phyloP scores from a whole-genome alignment of 2,888 invertebrate genomes.

The Drosophila stalkeri region DNA sequence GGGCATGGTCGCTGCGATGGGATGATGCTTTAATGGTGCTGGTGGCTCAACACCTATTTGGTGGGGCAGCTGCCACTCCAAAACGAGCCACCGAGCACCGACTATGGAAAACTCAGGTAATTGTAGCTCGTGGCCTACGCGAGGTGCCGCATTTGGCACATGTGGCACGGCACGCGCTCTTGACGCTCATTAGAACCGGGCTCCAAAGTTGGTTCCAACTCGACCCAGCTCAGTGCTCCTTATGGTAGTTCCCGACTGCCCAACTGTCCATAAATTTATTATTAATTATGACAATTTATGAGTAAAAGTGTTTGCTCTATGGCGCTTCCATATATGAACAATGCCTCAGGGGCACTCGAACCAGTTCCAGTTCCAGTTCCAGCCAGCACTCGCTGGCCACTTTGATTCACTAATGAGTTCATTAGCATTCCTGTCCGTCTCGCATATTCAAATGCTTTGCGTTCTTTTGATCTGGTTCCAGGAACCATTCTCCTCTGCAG shows the following conservation, averaged over 20 bases:
- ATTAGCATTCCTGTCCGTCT: conserved; percentile 47
- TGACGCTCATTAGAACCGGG: conserved; percentile 69
- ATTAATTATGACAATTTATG: conserved; percentile 78
- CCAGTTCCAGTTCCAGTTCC: conserved; percentile 27
- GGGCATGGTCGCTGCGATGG: conserved; percentile 46
- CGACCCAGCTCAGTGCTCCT: conserved; percentile 37
- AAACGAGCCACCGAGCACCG: conserved; percentile 49
- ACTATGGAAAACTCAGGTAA: conserved; percentile 76
- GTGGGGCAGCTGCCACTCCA: conserved; percentile 55
- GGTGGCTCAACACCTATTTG: conserved; percentile 61
- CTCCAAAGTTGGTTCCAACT: conserved; percentile 16
- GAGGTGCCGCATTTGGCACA: conserved; percentile 68
- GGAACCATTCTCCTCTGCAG: conserved; percentile 28
- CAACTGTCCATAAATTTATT: conserved; percentile 67
- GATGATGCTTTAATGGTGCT: conserved; percentile 6
- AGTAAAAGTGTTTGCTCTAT: conserved; percentile 67
- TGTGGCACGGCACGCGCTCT: conserved; percentile 65
- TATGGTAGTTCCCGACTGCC: conserved; percentile 44
- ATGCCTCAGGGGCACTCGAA: conserved; percentile 33
- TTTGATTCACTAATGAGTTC: conserved; percentile 58
- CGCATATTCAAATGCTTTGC: conserved; percentile 49
- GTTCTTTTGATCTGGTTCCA: conserved; percentile 27
- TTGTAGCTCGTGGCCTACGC: conserved; percentile 52
- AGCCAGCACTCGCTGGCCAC: neutral
- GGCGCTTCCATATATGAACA: conserved; percentile 44